Conservation (phyloP, 1,140 invertebrate genomes). For the Drosophila neocordata region DNA sequence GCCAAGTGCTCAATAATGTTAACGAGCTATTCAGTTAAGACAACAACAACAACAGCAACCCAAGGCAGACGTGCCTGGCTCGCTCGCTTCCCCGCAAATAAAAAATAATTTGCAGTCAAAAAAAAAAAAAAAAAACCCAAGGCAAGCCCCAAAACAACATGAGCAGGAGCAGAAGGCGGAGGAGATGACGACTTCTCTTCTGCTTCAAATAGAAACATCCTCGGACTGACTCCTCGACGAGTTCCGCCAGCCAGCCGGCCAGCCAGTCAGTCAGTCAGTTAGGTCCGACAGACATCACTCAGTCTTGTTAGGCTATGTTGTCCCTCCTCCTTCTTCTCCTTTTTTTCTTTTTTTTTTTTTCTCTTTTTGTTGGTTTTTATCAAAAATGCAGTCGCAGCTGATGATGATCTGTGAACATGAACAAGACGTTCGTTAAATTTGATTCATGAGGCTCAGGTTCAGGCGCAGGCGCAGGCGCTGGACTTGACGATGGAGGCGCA, state of each 20-base stretch:
- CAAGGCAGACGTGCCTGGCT: conserved; percentile 52
- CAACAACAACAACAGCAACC: conserved; percentile 53
- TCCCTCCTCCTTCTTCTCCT: conserved; percentile 33
- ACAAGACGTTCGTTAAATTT: conserved; percentile 82
- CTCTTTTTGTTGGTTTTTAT: conserved; percentile 73
- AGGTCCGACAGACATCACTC: conserved; percentile 68
- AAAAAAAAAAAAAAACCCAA: conserved; percentile 43
- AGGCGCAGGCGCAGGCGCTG: conserved; percentile 17
- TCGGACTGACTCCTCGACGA: conserved; percentile 29
- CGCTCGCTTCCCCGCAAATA: conserved; percentile 66
- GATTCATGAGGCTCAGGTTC: conserved; percentile 74
- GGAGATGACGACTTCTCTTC: conserved; percentile 18
- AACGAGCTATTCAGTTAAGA: conserved; percentile 82
- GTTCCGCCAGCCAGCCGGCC: conserved; percentile 39
- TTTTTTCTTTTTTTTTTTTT: conserved; percentile 4
- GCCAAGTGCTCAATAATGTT: conserved; percentile 83
- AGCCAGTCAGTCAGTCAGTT: conserved; percentile 48
- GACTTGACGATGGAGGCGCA: conserved; percentile 39
- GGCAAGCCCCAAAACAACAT: conserved; percentile 10
- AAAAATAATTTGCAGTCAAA: conserved; percentile 81
- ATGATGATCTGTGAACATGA: conserved; percentile 81
- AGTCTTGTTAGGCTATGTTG: conserved; percentile 66
- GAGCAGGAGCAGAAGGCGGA: not conserved
- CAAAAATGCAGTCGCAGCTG: conserved; percentile 79
- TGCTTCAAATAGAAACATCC: conserved; percentile 78